Percentiles rank a stretch among this genome's conserved stretches.
These are phyloP conservation scores for Myotis vivesi DNA, from an alignment of 2,797 vertebrate genomes.

Conservation along the genomic window DNA sequence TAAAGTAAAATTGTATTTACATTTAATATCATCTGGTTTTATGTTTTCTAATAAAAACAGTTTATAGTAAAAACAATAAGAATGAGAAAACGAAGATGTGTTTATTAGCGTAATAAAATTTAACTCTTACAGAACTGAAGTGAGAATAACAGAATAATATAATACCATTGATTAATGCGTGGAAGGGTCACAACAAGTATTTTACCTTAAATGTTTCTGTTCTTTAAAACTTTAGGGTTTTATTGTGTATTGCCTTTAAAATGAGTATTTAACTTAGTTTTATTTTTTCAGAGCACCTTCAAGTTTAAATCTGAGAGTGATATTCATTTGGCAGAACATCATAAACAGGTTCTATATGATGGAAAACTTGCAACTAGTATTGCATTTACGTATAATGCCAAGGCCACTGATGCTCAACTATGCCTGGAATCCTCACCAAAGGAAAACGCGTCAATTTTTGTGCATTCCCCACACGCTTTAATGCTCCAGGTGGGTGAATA, in stretches of 20 bases:
- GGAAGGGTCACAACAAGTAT: not conserved
- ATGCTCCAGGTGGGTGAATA: constrained; percentile 93
- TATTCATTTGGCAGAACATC: constrained; percentile 97
- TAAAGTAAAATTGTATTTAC: not conserved
- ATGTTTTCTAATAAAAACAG: constrained; percentile 9
- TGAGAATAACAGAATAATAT: not conserved
- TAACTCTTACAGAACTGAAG: not conserved
- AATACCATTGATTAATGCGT: not conserved
- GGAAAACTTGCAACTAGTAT: constrained; percentile 96
- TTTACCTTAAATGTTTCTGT: not conserved
- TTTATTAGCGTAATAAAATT: not conserved
- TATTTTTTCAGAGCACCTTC: constrained; percentile 92
- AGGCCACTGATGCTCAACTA: constrained; percentile 96
- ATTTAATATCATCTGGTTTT: not conserved
- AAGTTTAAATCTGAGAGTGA: constrained; percentile 98
- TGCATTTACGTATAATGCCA: constrained; percentile 97
- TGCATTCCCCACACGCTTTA: constrained; percentile 96
- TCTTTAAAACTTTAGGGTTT: constrained; percentile 4
- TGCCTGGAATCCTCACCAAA: constrained; percentile 97
- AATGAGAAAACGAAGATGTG: not conserved
- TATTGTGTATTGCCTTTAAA: not conserved
- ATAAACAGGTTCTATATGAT: constrained; percentile 96
- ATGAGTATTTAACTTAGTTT: constrained; percentile 42
- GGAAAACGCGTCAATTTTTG: constrained; percentile 97
- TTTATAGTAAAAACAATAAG: not conserved